Conservation (phyloP, 2,888 invertebrate species). For the Xestia rhomboidea region DNA sequence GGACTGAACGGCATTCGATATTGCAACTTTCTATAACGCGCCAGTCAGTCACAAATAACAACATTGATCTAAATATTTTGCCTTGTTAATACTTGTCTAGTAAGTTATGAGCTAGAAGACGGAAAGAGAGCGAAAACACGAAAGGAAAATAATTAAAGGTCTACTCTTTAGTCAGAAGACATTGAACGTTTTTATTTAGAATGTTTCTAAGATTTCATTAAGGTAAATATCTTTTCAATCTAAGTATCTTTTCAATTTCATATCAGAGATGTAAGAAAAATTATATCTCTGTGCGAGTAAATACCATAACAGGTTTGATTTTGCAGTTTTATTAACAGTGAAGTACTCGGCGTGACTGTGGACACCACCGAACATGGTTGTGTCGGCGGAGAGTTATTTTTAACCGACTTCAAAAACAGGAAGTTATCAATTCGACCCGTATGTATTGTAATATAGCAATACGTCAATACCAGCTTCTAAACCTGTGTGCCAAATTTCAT, state of each 20-base stretch:
- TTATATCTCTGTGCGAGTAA: constrained; percentile 88
- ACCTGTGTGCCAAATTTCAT: too few species aligned
- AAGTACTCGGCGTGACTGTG: constrained; percentile 62
- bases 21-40: background rate
- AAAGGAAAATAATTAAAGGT: background rate
- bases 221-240: too few species aligned
- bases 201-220: too few species aligned
- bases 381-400: constrained; percentile 43
- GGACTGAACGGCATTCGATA: constrained; percentile 1
- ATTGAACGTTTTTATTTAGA: background rate
- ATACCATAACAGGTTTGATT: constrained; percentile 94
- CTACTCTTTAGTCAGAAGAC: background rate
- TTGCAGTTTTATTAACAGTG: constrained; percentile 92
- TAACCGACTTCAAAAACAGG: too few species aligned
- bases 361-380: constrained; percentile 46
- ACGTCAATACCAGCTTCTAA: too few species aligned
- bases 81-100: background rate
- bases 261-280: too few species aligned
- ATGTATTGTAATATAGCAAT: too few species aligned
- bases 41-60: background rate
- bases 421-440: too few species aligned
- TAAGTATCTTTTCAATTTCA: too few species aligned
- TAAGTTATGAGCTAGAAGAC: background rate
- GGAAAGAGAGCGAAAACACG: background rate
- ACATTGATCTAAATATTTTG: background rate